phyloP scores from a whole-genome alignment of 2,113 vertebrate genomes.

The Eulacestoma nigropectus region DNA sequence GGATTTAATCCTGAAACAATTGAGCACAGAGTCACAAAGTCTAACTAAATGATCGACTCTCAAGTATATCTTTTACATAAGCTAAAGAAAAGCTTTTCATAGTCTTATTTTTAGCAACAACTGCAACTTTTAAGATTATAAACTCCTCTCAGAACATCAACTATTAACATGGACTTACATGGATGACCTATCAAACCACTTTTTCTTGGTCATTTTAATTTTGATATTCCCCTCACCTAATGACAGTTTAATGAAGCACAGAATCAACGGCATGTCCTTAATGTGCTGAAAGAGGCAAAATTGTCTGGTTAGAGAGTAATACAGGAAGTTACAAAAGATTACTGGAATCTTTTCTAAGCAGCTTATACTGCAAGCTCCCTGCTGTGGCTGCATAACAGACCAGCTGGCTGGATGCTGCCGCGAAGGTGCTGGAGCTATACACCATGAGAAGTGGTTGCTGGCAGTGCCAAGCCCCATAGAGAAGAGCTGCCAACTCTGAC shows the following conservation, averaged over 20 bases:
- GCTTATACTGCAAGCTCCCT: neutral
- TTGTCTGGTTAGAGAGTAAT: slow-evolving; percentile 14
- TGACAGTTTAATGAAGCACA: slow-evolving; percentile 71
- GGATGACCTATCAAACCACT: slow-evolving; percentile 26
- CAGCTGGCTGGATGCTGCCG: slow-evolving; percentile 19
- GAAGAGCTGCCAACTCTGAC: neutral
- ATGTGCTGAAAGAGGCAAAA: slow-evolving; percentile 56
- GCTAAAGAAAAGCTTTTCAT: neutral
- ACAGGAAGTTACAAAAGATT: slow-evolving; percentile 56
- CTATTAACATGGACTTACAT: neutral
- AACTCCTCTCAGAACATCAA: slow-evolving; percentile 38
- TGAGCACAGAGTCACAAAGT: neutral
- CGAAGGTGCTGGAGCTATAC: neutral
- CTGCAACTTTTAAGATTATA: slow-evolving; percentile 19
- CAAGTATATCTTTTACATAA: neutral
- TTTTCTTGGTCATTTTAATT: slow-evolving; percentile 51
- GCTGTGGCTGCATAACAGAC: slow-evolving; percentile 3
- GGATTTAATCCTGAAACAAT: neutral
- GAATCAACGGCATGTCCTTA: slow-evolving; percentile 53
- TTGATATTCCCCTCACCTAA: slow-evolving; percentile 56
- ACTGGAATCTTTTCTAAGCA: slow-evolving; percentile 8
- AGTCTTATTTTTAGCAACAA: neutral
- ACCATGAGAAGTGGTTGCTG: neutral
- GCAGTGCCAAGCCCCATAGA: neutral
- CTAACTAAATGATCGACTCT: neutral